Evolutionary conservation across 1,140 invertebrate species (phyloP), one percentile per base, ranked within the genome.

Genomic region (Drosophila equinoxialis): DNA sequence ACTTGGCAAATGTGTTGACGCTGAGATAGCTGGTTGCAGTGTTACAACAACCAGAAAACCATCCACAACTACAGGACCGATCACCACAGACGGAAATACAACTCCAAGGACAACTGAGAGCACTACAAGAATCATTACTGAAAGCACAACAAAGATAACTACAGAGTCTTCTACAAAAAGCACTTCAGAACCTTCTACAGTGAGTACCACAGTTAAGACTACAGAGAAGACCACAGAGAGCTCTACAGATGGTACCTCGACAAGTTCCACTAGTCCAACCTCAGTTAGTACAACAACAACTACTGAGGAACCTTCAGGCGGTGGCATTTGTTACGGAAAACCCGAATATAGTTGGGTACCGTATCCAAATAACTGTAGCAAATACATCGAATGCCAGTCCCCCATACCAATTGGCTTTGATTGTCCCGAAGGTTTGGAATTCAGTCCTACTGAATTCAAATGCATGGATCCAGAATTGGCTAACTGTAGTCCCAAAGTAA

Each of bases 371-470:
- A 77, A 91, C 62, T 91, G 90, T 10, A 75, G 59, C 57, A 89
- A 91, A 45, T 91, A 81, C 45, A 90, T 91, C 35, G 17, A 58
- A 0, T 91, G 90, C 14, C 41, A 71, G 13, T 33, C 75, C 2
- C 89, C 89, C 7, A 89, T 91, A 39, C 78, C 89, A 0, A 74
- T 85, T 54, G 89, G 78, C 1, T 77, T 71, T 59, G 89, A 91
- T 33, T 91, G 89, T 20, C 66, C 71, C 1, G 33, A 58, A 0
- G 76, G 71, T 2, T 61, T 90, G 58, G 83, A 91, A 57, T 91
- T 91, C n/a, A 90, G 79, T 60, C 78, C 75, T 0, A 69, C 68
- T 1, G 48, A 89, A 26, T 45, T 79, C 3, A 11, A 59, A 13
- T 90, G 87, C 35, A 89, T 89, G 78, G 51, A 65, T 64, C 76